phyloP scores from a whole-genome alignment of 2,797 vertebrate species.

The Galago senegalensis region DNA sequence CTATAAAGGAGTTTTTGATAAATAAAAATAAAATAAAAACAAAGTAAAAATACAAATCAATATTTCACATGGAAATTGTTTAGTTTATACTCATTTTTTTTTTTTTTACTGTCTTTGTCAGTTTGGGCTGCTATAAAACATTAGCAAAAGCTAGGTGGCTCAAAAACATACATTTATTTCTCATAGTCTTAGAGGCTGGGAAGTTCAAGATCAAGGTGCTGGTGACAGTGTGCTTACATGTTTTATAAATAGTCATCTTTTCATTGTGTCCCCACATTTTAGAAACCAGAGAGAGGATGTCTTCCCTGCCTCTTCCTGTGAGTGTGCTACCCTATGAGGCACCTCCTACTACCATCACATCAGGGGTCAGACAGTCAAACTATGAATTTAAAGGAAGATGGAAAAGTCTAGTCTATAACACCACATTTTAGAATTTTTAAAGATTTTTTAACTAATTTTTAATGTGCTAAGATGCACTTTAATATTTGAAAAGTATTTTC shows the following conservation, averaged over 20 bases:
- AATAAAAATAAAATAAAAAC: neutral
- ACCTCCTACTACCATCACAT: neutral
- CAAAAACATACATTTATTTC: too few relatives aligned
- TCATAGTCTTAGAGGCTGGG: neutral
- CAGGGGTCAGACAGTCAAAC: neutral
- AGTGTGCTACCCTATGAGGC: too few relatives aligned
- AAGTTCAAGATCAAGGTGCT: neutral
- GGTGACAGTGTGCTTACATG: fast-evolving
- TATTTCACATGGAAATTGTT: neutral
- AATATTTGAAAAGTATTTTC: neutral
- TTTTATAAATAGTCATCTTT: neutral
- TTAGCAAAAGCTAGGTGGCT: neutral
- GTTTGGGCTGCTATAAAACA: neutral
- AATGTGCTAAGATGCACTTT: neutral
- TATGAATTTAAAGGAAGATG: neutral
- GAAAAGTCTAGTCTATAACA: neutral
- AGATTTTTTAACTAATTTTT: neutral
- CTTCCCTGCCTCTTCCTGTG: neutral
- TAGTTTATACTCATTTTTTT: neutral
- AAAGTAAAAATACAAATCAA: neutral
- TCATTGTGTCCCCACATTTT: neutral
- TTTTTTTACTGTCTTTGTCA: neutral
- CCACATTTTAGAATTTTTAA: neutral
- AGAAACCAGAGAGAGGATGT: neutral
- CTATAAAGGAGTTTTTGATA: neutral